Base-by-base conservation (phyloP, 2,797 vertebrate species). In the Hephaestus fuliginosus region DNA sequence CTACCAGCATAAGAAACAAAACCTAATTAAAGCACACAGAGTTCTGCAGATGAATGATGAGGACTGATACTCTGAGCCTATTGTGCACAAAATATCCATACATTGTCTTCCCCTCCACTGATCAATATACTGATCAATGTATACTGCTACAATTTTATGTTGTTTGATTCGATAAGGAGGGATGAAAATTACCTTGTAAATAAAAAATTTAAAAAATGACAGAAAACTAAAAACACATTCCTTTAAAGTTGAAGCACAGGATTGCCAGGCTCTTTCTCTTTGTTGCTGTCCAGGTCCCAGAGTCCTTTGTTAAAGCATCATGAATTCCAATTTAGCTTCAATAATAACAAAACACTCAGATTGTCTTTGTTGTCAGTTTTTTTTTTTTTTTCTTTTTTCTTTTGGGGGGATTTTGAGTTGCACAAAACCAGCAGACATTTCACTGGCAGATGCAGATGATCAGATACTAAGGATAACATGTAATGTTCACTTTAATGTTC, bases 1-100 rank as follows among this genome's bases (percentile, higher is more conserved):
- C 82, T 76, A 86, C 72, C 81, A 71, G 73, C 64, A 65, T 67
- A 67, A 78, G 71, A 89, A 83, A 93, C 78, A 85, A 87, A 88
- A 89, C 84, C 84, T 91, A 92, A 94, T 94, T 91, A 90, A 83
- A 89, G 80, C 80, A 80, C 80, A 84, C 3, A 62, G 64, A 77
- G 36, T 51, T 71, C 30, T 67, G 33, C 78, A 70, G 82, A 82
- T 66, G 62, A 70, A 68, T 71, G 33, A 65, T 36, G 65, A 65
- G 58, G n/a, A 73, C 3, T 0, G 28, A 69, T 71, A 70, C 15
- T 74, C 46, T 25, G 1, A 70, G 67, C 48, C 65, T 61, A 77
- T 79, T 82, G 46, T 30, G 67, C 10, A 57, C 52, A 39, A 49
- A 13, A 30, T 56, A 52, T 17, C 68, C 25, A 49, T 43, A 70